Evolutionary conservation across 2,113 vertebrate species (phyloP), one percentile per base, ranked within the genome.

Genomic region (Thamnaconus septentrionalis): DNA sequence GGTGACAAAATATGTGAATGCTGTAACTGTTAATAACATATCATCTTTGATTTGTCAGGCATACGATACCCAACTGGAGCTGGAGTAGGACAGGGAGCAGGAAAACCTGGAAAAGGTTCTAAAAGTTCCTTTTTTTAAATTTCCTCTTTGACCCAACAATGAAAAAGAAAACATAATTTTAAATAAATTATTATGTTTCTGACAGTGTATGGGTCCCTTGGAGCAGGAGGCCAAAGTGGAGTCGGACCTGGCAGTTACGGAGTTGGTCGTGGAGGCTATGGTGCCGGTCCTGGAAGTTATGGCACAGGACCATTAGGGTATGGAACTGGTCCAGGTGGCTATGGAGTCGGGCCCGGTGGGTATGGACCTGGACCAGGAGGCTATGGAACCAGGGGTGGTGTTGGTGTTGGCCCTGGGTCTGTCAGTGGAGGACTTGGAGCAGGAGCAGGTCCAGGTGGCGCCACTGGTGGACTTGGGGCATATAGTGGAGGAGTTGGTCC

Each of bases 41-140:
- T 31, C 4, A 10, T 53, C 18, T 51, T 43, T 53, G 52, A n/a
- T 40, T 44, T 60, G 8, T 62, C 69, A 92, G 91, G 89, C 44
- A 7, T 84, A 53, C 85, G 86, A 50, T 91, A 86, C 59, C 84
- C 90, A 0, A 86, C 63, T 71, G 89, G 90, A 64, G 85, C 91
- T 69, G 87, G 88, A 76, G 75, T 84, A 41, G 85, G 88, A 74
- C 73, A 76, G 40, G 84, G 72, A 71, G 10, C 55, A 7, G 83
- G 56, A 56, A 91, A 92, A 87, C 62, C 64, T 61, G 84, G 88
- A 46, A 92, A 90, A 90, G 76, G 90, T 91, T 77, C 18, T 1
- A 50, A 7, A 46, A 11, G 2, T 11, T n/a, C 4, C 10, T 11
- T 8, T n/a, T 11, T 5, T 4, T 5, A n/a, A n/a, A n/a, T n/a